Conservation (phyloP, 2,113 vertebrate species). For the Psettodes erumei region DNA sequence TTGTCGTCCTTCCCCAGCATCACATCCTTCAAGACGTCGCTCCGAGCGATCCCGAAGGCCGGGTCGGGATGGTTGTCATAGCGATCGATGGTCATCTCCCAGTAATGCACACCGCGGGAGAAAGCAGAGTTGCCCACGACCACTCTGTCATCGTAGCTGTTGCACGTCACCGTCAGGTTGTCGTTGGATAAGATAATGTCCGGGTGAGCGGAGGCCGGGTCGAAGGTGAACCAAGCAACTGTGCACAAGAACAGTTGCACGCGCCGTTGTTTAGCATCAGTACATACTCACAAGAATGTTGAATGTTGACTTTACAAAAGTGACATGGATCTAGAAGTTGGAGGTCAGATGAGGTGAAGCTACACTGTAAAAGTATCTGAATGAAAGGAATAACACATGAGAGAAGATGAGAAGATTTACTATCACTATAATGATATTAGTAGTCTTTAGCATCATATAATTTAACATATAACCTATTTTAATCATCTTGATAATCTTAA, state of each 20-base stretch:
- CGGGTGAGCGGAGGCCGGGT: constrained; percentile 91
- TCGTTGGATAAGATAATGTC: constrained; percentile 99
- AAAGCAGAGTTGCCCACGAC: constrained; percentile 94
- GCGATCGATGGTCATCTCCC: constrained; percentile 96
- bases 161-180: constrained; percentile 98
- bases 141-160: constrained; percentile 97
- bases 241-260: constrained; percentile 36
- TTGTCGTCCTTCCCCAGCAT: constrained; percentile 99
- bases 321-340: constrained; percentile 37
- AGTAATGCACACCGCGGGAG: constrained; percentile 96
- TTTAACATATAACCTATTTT: constrained; percentile 19
- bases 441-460: constrained; percentile 10
- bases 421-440: constrained; percentile 16
- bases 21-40: constrained; percentile 94
- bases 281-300: neutral
- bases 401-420: constrained; percentile 22
- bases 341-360: constrained; percentile 40
- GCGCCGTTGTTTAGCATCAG: neutral
- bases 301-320: neutral
- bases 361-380: constrained; percentile 16
- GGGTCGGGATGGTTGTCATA: constrained; percentile 99
- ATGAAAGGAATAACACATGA: constrained; percentile 3
- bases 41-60: constrained; percentile 92
- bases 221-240: constrained; percentile 98
- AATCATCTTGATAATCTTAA: constrained; percentile 2